These are phyloP conservation scores for Antrozous pallidus DNA, from an alignment of 2,797 vertebrate genomes.

Conservation along the genomic window DNA sequence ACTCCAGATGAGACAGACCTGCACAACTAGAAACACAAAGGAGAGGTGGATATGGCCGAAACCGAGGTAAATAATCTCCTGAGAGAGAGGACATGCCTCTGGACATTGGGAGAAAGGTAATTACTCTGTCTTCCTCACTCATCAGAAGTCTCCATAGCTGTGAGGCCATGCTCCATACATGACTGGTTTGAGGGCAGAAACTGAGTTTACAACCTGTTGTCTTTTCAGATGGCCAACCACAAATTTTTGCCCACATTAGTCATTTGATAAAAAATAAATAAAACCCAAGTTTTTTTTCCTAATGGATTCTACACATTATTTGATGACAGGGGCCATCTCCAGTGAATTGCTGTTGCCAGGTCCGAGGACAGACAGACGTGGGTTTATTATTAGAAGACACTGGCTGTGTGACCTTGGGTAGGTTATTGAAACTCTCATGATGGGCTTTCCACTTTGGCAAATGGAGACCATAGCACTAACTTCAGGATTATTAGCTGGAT, in stretches of 20 bases:
- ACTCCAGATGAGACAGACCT: constrained; percentile 13
- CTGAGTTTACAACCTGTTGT: not conserved
- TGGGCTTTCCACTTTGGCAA: not conserved
- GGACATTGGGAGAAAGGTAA: not conserved
- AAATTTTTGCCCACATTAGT: not conserved
- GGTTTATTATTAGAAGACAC: not conserved
- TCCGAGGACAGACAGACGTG: not conserved
- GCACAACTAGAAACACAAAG: not conserved
- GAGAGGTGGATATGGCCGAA: not conserved
- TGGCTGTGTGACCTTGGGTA: not conserved
- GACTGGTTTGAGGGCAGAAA: not conserved
- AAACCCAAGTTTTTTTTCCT: not conserved
- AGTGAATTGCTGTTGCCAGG: not conserved
- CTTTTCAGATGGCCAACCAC: not conserved
- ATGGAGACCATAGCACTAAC: not conserved
- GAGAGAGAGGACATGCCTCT: not conserved
- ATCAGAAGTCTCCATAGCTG: not conserved
- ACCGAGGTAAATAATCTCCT: not conserved
- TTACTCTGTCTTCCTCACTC: not conserved
- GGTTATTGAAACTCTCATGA: not conserved
- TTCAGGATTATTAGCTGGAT: not conserved
- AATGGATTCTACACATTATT: not conserved
- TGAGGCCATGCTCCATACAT: not conserved
- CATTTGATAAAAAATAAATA: not conserved
- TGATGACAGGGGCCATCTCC: not conserved